Percentiles rank a stretch among this genome's conserved stretches.
These are phyloP conservation scores for Propithecus perrieri DNA, from an alignment of 2,797 vertebrate genomes.

Conservation along the genomic window DNA sequence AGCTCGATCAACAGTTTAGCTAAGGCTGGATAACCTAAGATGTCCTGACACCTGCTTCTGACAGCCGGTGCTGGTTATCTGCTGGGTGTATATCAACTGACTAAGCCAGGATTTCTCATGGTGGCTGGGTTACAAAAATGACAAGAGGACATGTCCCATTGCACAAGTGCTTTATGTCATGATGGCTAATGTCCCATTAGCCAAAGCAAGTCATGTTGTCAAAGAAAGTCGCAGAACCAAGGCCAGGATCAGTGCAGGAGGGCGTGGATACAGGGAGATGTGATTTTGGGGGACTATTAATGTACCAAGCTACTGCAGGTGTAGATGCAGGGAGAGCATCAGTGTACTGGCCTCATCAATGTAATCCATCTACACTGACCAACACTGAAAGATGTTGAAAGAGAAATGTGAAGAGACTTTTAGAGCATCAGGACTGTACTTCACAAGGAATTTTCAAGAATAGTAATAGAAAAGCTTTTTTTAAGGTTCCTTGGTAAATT, in stretches of 20 bases:
- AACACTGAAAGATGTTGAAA: not conserved
- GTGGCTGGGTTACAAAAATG: not conserved
- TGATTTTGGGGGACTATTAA: not conserved
- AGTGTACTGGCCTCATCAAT: not conserved
- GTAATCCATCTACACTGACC: not conserved
- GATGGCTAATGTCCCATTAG: not conserved
- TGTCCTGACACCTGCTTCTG: not conserved
- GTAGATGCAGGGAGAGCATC: not conserved
- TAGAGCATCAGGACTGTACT: not conserved
- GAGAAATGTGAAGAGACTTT: not conserved
- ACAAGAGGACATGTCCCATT: not conserved
- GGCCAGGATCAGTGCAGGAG: not conserved
- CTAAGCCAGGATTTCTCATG: not conserved
- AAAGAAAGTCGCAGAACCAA: conserved; percentile 16
- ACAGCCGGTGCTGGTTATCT: not conserved
- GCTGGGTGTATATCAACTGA: not conserved
- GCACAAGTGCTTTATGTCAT: not conserved
- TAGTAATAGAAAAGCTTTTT: not conserved
- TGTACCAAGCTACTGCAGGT: not conserved
- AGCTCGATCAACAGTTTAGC: not conserved
- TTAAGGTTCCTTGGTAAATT: not conserved
- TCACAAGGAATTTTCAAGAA: not conserved
- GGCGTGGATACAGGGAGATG: not conserved
- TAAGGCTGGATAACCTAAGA: not conserved
- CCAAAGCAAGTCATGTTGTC: not conserved